These are phyloP conservation scores for Agrilus mali DNA, from an alignment of 2,888 invertebrate genomes.

Conservation along the genomic window DNA sequence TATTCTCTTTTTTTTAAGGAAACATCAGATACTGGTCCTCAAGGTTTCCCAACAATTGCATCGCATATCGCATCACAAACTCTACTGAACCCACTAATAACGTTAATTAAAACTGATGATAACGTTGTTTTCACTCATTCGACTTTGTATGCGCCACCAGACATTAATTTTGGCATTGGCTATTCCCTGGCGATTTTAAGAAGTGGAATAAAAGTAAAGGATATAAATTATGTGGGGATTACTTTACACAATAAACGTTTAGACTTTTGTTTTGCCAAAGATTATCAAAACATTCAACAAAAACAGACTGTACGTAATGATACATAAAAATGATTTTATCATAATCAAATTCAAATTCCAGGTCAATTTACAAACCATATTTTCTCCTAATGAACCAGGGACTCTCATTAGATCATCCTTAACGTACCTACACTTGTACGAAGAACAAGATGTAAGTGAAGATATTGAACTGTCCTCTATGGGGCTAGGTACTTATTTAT, in stretches of 20 bases:
- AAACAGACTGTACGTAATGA: conserved; percentile 25
- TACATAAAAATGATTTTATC: conserved; percentile 7
- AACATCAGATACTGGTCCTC: conserved; percentile 35
- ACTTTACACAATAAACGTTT: conserved; percentile 40
- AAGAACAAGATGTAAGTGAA: too few species aligned
- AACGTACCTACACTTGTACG: too few species aligned
- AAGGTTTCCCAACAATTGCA: conserved; percentile 49
- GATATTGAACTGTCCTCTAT: too few species aligned
- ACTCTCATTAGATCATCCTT: too few species aligned
- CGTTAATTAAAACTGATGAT: conserved; percentile 40
- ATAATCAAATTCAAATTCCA: too few species aligned
- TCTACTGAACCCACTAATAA: conserved; percentile 48
- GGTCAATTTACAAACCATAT: conserved; percentile 15
- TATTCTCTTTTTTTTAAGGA: conserved; percentile 20
- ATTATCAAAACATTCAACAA: not conserved
- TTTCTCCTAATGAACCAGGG: conserved; percentile 9
- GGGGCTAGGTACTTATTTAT: too few species aligned
- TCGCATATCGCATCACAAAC: conserved; percentile 47
- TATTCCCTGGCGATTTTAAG: conserved; percentile 32
- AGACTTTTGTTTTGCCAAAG: conserved; percentile 34
- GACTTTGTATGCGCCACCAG: conserved; percentile 55
- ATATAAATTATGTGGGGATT: conserved; percentile 32
- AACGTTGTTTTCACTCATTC: conserved; percentile 54
- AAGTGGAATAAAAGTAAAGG: conserved; percentile 25
- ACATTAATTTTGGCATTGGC: conserved; percentile 52